Percentiles rank a stretch among this genome's conserved stretches.
Evolutionary conservation across 2,113 vertebrate species (phyloP).

Genomic region (Barnardius zonarius): DNA sequence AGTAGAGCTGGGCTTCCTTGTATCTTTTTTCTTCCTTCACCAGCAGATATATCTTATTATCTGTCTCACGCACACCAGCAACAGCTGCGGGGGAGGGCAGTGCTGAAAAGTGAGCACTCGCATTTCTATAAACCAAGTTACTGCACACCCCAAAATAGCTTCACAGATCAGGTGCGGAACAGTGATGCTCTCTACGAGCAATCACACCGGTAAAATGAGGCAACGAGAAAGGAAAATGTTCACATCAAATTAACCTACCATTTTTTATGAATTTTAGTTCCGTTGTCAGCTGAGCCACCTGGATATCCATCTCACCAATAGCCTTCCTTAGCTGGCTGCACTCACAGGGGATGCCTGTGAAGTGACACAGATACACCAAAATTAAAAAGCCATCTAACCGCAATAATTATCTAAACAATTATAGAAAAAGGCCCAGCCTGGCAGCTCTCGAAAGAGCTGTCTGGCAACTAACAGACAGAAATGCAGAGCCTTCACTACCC

Average conservation of each 20-base stretch:
- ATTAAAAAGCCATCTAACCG: neutral
- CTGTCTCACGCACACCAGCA: constrained; percentile 93
- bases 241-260: constrained; percentile 76
- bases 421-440: neutral
- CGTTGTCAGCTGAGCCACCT: constrained; percentile 86
- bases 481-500: neutral
- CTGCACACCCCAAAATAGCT: constrained; percentile 54
- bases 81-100: constrained; percentile 98
- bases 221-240: neutral
- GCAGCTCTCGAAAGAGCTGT: neutral
- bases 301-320: constrained; percentile 96
- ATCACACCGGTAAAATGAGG: neutral
- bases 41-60: constrained; percentile 93
- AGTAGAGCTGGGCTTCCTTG: constrained; percentile 87
- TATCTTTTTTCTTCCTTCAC: constrained; percentile 96
- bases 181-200: neutral
- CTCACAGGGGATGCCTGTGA: constrained; percentile 89
- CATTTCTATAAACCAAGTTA: constrained; percentile 83
- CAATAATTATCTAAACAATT: neutral
- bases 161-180: neutral
- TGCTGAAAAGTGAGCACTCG: constrained; percentile 95
- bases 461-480: neutral
- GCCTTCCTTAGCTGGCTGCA: constrained; percentile 91
- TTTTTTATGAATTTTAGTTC: constrained; percentile 97
- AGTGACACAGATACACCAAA: neutral